These are phyloP conservation scores for Lichenostomus cassidix DNA, from an alignment of 2,113 vertebrate genomes.

Conservation along the genomic window DNA sequence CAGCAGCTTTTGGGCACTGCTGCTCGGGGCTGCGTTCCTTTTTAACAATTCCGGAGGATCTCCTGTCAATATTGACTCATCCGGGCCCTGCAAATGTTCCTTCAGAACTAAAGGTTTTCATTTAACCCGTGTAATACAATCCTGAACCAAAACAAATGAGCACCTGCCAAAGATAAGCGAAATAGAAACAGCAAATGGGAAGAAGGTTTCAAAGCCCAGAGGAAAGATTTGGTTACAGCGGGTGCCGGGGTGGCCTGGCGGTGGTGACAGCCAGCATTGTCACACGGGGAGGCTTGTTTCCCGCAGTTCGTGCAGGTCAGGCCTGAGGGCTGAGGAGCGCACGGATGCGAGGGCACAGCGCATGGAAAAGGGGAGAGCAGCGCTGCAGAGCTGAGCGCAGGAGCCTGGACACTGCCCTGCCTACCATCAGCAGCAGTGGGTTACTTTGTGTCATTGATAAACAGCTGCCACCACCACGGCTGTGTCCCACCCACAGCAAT, in stretches of 20 bases:
- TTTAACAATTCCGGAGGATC: neutral
- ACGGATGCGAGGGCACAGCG: fast-evolving
- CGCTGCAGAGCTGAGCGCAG: fast-evolving
- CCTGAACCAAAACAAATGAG: neutral
- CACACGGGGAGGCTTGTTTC: neutral
- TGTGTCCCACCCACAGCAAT: neutral
- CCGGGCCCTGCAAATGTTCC: neutral
- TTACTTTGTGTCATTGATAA: fast-evolving
- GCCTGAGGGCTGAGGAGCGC: neutral
- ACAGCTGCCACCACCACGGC: fast-evolving
- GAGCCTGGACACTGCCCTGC: neutral
- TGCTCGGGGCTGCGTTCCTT: neutral
- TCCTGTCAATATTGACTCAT: neutral
- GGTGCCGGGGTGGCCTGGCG: neutral
- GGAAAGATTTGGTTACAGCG: neutral
- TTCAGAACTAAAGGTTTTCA: neutral
- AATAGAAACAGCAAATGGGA: neutral
- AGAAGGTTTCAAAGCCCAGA: neutral
- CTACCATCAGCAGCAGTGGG: fast-evolving
- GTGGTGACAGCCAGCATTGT: neutral
- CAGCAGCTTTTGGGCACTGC: neutral
- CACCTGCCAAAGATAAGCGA: neutral
- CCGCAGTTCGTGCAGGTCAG: fast-evolving
- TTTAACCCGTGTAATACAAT: neutral
- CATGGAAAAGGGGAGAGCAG: no score